These are phyloP conservation scores for Paralvinella palmiformis DNA, from an alignment of 1,140 invertebrate species.

Conservation along the genomic window DNA sequence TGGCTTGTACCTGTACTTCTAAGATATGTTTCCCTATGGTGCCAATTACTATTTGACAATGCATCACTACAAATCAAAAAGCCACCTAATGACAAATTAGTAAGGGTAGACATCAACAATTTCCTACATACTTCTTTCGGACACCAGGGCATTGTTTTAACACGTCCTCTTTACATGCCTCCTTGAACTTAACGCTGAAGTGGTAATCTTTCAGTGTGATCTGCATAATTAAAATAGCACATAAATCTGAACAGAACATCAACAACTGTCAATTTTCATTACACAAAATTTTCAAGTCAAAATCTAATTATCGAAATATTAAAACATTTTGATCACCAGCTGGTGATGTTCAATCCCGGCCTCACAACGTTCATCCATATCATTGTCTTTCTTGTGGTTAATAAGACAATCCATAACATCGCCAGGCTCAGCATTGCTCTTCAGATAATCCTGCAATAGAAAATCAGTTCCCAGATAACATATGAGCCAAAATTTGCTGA, in stretches of 20 bases:
- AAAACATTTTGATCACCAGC: conserved; percentile 43
- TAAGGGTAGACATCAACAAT: background rate
- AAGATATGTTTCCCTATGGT: too few species aligned
- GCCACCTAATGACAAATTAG: too few species aligned
- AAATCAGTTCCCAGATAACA: too few species aligned
- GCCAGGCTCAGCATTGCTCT: conserved; percentile 56
- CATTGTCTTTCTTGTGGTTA: conserved; percentile 79
- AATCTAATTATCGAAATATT: background rate
- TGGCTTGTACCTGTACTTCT: too few species aligned
- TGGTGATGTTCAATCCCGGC: conserved; percentile 86
- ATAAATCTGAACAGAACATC: background rate
- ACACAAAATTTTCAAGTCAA: background rate
- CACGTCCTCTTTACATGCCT: conserved; percentile 81
- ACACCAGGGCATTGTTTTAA: conserved; percentile 63
- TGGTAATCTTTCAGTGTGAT: conserved; percentile 89
- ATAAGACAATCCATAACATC: conserved; percentile 92
- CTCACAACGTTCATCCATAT: conserved; percentile 70
- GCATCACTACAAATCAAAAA: too few species aligned
- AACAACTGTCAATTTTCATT: background rate
- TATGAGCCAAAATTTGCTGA: too few species aligned
- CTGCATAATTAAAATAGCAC: conserved; percentile 47
- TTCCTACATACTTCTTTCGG: conserved; percentile 50
- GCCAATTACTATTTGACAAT: too few species aligned
- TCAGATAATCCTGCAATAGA: too few species aligned
- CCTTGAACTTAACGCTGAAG: conserved; percentile 92